Evolutionary conservation across 2,113 vertebrate species (phyloP).

Genomic region (Gadus chalcogrammus): DNA sequence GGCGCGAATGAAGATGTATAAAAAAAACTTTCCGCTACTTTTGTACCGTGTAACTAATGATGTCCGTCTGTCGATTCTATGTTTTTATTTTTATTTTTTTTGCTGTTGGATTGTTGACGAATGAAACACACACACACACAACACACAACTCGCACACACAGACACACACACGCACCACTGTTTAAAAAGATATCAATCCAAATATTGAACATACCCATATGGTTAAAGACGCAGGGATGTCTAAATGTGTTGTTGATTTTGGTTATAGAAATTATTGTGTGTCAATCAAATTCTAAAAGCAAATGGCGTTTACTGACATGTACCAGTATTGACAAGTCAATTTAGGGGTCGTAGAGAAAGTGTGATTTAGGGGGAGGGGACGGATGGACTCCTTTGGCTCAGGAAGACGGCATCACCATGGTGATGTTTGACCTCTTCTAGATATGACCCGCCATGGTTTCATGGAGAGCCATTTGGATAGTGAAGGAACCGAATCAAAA

Average conservation of each 20-base stretch:
- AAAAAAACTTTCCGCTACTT: slow-evolving; percentile 13
- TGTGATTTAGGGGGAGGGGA: background rate
- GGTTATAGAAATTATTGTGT: too few species aligned
- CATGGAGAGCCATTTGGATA: too few species aligned
- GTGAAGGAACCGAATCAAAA: too few species aligned
- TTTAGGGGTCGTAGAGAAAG: background rate
- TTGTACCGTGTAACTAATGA: slow-evolving; percentile 12
- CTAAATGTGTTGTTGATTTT: background rate
- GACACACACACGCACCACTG: slow-evolving; percentile 9
- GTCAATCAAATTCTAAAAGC: background rate
- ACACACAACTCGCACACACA: background rate
- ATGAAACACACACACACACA: background rate
- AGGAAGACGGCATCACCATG: background rate
- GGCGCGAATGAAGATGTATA: background rate
- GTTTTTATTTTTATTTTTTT: slow-evolving; percentile 19
- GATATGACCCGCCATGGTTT: too few species aligned
- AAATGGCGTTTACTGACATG: background rate
- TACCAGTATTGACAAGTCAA: background rate
- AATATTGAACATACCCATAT: background rate
- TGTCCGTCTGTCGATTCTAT: slow-evolving; percentile 31
- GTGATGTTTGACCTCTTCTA: background rate
- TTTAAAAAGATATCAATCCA: slow-evolving; percentile 1
- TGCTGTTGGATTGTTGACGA: slow-evolving; percentile 5
- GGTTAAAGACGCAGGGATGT: background rate
- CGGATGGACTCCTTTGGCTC: background rate